These are phyloP conservation scores for Xestia xanthographa DNA, from an alignment of 2,888 invertebrate species.

Conservation along the genomic window DNA sequence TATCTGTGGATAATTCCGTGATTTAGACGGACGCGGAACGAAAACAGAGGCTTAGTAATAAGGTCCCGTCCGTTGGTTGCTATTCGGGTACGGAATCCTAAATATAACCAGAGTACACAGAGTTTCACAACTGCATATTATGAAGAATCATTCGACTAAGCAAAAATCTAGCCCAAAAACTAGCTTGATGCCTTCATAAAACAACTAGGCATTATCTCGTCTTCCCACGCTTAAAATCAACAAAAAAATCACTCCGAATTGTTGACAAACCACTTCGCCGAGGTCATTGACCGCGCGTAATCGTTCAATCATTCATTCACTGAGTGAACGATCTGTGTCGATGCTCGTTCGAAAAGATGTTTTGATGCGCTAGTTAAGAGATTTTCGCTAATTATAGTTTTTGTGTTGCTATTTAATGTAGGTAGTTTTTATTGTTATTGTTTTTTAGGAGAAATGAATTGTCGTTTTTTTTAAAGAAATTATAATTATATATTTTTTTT, in stretches of 20 bases:
- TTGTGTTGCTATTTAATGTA: neutral
- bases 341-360: conserved; percentile 29
- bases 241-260: conserved; percentile 61
- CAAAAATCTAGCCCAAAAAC: conserved; percentile 31
- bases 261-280: conserved; percentile 67
- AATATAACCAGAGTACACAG: no score
- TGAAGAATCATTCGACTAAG: neutral
- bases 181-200: conserved; percentile 37
- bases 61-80: no score
- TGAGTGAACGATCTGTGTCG: conserved; percentile 57
- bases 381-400: conserved; percentile 25
- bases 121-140: no score
- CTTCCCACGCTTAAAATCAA: conserved; percentile 65
- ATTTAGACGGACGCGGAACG: no score
- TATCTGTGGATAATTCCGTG: no score
- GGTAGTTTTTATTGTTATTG: neutral
- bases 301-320: conserved; percentile 69
- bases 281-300: conserved; percentile 63
- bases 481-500: no score
- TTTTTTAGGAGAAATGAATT: neutral
- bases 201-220: conserved; percentile 40
- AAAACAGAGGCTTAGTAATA: no score
- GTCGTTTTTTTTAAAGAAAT: neutral
- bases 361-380: conserved; percentile 25
- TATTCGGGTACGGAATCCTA: no score